Evolutionary conservation across 1,140 invertebrate genomes (phyloP), one percentile per base, ranked within the genome.

Genomic region (Cecropterus lyciades): DNA sequence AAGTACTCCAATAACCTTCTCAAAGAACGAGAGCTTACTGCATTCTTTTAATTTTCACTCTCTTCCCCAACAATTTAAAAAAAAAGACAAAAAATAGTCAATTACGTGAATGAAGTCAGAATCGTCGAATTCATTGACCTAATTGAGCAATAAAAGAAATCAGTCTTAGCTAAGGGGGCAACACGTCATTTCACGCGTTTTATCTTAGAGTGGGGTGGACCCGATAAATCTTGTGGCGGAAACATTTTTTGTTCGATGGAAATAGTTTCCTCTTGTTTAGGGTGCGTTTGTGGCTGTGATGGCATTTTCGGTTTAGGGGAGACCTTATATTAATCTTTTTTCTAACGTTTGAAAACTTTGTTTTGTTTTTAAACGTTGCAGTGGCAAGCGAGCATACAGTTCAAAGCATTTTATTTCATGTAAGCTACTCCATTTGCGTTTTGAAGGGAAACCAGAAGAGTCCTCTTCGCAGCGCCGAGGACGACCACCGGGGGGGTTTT

Each of bases 121-220:
- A 66, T 40, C 24, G 14, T 37, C 43, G 17, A 80, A 75, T 71
- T 66, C 68, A 80, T 77, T 73, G 59, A 67, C 79, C 79, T 85
- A 84, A 85, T 86, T 85, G 79, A 80, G 75, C 82, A 79, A 83
- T 87, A 80, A 85, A 79, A 77, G 33, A 84, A 82, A 79, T 70
- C 67, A 73, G 70, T 72, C 43, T 69, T 57, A 56, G 30, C 15
- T 24, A 11, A 37, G 46, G 57, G 57, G 80, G 84, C 79, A 87
- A 86, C 85, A 91, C 84, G 82, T 86, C 88, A 89, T 91, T 91
- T 91, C 84, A 87, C 86, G 86, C 88, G 73, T 82, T 89, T 91
- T 88, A 89, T 85, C 72, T 78, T 73, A 68, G 77, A 77, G 59
- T 13, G 59, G 75, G 73, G 57, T 33, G 45, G 70, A 60, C 71